These are phyloP conservation scores for Dryocosmus kuriphilus DNA, from an alignment of 2,888 invertebrate genomes.

Conservation along the genomic window DNA sequence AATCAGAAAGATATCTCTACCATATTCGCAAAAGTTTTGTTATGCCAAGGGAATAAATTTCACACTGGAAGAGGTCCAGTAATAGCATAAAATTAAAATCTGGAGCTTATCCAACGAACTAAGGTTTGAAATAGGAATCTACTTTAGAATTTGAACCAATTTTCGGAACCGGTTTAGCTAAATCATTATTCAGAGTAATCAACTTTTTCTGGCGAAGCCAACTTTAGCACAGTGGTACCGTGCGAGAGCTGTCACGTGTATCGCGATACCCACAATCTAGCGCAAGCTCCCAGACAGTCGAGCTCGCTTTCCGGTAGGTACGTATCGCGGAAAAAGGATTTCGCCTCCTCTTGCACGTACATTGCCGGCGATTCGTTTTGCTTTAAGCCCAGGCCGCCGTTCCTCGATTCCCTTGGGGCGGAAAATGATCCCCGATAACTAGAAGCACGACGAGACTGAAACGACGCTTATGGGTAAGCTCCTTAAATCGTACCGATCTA, in stretches of 20 bases:
- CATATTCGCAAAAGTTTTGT: background rate
- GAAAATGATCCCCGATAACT: constrained; percentile 75
- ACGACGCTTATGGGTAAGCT: constrained; percentile 55
- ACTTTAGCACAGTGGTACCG: background rate
- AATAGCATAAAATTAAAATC: constrained; percentile 21
- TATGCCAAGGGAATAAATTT: background rate
- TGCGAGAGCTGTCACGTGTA: constrained; percentile 8
- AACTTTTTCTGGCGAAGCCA: background rate
- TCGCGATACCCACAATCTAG: background rate
- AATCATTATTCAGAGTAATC: background rate
- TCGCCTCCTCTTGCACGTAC: constrained; percentile 61
- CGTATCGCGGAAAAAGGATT: constrained; percentile 52
- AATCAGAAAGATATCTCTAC: too few relatives aligned
- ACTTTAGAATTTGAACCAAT: constrained; percentile 22
- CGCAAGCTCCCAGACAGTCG: background rate
- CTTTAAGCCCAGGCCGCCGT: constrained; percentile 67
- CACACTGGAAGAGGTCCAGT: background rate
- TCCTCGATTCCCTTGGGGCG: constrained; percentile 65
- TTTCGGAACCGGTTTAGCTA: background rate
- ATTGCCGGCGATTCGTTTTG: constrained; percentile 73
- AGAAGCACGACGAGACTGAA: constrained; percentile 58
- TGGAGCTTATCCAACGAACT: constrained; percentile 18
- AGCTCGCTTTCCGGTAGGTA: constrained; percentile 52
- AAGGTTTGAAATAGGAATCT: background rate
- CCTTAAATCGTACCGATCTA: constrained; percentile 51